phyloP scores from a whole-genome alignment of 2,113 vertebrate genomes.

The Scolopax mira region DNA sequence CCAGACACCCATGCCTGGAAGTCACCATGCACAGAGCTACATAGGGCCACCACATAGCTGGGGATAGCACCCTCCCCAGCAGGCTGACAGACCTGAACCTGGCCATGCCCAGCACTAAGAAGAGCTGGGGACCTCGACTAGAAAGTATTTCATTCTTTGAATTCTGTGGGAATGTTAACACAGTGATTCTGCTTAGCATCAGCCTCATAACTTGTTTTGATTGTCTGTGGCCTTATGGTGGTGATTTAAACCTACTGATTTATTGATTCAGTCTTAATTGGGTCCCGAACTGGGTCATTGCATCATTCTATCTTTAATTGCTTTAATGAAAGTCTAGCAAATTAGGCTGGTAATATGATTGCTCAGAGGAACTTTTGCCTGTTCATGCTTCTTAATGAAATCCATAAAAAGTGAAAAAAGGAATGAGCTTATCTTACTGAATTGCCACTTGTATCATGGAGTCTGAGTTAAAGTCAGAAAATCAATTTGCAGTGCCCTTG shows the following conservation, averaged over 20 bases:
- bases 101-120: neutral
- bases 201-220: neutral
- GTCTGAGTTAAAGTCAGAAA: constrained; percentile 5
- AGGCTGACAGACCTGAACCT: neutral
- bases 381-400: constrained; percentile 41
- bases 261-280: constrained; percentile 50
- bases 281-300: constrained; percentile 36
- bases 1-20: neutral
- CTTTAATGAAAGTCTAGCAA: constrained; percentile 44
- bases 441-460: neutral
- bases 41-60: accelerated
- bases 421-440: constrained; percentile 26
- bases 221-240: constrained; percentile 5
- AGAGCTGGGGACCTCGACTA: neutral
- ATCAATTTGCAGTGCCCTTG: neutral
- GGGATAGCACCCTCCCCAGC: neutral
- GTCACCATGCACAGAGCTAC: neutral
- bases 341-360: constrained; percentile 30
- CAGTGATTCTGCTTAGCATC: neutral
- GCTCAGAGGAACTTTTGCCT: constrained; percentile 30
- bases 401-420: constrained; percentile 11
- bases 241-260: constrained; percentile 47
- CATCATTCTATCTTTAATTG: constrained; percentile 50
- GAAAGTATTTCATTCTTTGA: neutral
- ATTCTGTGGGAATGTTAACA: neutral